Percentiles rank a stretch among this genome's conserved stretches.
These are phyloP conservation scores for Tupaia tana DNA, from an alignment of 2,113 vertebrate genomes.

Conservation along the genomic window DNA sequence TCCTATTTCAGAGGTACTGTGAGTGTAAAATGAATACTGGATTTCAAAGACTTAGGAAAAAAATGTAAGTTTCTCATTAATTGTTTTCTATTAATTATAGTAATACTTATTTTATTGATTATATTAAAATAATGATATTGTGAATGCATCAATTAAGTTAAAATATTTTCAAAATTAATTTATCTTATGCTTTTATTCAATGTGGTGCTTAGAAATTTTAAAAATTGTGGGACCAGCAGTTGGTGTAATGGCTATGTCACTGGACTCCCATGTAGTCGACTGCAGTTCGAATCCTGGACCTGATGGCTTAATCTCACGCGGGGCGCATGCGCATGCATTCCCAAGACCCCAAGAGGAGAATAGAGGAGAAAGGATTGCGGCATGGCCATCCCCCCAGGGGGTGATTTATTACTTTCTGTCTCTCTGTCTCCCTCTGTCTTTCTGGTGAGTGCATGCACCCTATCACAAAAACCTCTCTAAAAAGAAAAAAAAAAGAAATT, in stretches of 20 bases:
- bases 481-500: not conserved
- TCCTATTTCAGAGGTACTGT: not conserved
- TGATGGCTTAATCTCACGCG: no score
- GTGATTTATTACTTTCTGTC: no score
- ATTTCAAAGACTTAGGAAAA: slow-evolving; percentile 6
- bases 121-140: not conserved
- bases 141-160: not conserved
- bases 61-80: not conserved
- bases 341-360: no score
- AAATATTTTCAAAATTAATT: not conserved
- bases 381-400: no score
- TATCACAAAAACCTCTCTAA: no score
- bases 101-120: not conserved
- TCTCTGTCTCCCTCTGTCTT: no score
- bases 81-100: not conserved
- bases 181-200: not conserved
- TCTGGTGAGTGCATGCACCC: no score
- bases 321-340: no score
- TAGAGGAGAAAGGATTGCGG: no score
- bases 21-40: not conserved
- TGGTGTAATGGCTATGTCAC: no score
- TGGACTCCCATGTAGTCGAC: no score
- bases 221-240: not conserved
- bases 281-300: no score
- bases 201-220: not conserved